Base-by-base conservation (phyloP, 2,113 vertebrate genomes). In the Chloropsis hardwickii region DNA sequence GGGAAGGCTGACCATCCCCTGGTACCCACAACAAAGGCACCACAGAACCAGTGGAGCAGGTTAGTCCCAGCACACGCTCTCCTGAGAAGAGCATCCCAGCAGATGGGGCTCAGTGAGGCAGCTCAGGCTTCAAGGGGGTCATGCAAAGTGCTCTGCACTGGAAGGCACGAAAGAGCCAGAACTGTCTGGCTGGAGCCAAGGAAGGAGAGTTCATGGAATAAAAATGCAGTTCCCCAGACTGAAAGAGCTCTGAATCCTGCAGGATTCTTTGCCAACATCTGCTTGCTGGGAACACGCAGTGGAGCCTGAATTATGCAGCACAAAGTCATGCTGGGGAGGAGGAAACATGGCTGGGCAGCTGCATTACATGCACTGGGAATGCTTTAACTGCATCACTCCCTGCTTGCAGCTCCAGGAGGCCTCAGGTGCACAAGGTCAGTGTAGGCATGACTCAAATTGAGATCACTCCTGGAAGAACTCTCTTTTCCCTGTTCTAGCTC, bases 251-350 rank as follows among this genome's bases (percentile, higher is more conserved):
- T 11, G 20, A 64, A 60, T 48, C 29, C 64, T 89, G 50, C 31
- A 86, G 86, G 40, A 51, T 60, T 48, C 83, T 88, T 84, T 64
- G 20, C 29, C 94, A 64, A 83, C 86, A 74, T 81, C 77, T 94
- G 80, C 51, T 92, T 91, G 83, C 80, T 81, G 65, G 80, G 83
- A 83, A 45, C 39, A 47, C 56, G 27, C 2, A 33, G 28, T 2
- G 31, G 66, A 66, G 42, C 29, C 50, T 39, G 4, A 77, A 42
- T 69, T 47, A 22, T 25, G 28, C 44, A 51, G 39, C 22, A 6
- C 31, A 3, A 20, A 50, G 48, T 85, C 14, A 6, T 1, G 1
- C 60, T 23, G 20, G 64, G 33, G 51, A 85, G 72, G 42, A 74
- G 66, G 21, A 58, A 65, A 48, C 44, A 7, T 5, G 35, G 47